A percentile compares a stretch with the other conserved stretches of the same genome.
phyloP scores from a whole-genome alignment of 2,113 vertebrate genomes.

The Chitala chitala region DNA sequence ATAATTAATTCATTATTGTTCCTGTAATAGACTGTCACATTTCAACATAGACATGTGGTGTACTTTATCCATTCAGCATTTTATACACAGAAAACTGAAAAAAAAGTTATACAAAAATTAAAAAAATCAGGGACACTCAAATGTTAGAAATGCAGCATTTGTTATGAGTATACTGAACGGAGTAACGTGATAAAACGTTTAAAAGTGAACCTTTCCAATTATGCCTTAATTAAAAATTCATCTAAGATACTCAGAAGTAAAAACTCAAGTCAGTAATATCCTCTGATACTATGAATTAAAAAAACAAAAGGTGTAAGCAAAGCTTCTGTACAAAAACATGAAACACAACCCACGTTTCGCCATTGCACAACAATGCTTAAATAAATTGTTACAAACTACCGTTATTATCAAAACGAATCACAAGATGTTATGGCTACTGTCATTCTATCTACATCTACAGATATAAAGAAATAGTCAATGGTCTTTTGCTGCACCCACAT shows the following conservation, averaged over 20 bases:
- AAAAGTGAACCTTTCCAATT: not conserved
- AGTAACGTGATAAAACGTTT: not conserved
- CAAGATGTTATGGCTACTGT: not conserved
- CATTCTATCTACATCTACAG: not conserved
- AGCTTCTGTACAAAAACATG: not conserved
- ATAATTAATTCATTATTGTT: conserved; percentile 20
- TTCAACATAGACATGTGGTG: no score
- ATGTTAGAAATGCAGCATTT: not conserved
- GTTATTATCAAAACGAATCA: not conserved
- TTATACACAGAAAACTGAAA: conserved; percentile 6
- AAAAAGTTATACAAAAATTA: not conserved
- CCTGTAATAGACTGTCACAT: not conserved
- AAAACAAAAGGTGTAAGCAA: not conserved
- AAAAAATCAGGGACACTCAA: no score
- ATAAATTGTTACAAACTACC: not conserved
- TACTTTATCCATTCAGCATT: not conserved
- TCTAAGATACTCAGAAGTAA: not conserved
- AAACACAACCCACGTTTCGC: not conserved
- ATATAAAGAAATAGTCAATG: not conserved
- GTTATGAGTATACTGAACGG: not conserved
- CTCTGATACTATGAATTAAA: not conserved
- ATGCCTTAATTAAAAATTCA: conserved; percentile 30
- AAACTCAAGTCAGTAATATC: not conserved
- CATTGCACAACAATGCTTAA: not conserved
- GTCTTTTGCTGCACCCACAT: not conserved